Evolutionary conservation across 2,113 vertebrate species (phyloP), one percentile per base, ranked within the genome.

Genomic region (Lophochroa leadbeateri): DNA sequence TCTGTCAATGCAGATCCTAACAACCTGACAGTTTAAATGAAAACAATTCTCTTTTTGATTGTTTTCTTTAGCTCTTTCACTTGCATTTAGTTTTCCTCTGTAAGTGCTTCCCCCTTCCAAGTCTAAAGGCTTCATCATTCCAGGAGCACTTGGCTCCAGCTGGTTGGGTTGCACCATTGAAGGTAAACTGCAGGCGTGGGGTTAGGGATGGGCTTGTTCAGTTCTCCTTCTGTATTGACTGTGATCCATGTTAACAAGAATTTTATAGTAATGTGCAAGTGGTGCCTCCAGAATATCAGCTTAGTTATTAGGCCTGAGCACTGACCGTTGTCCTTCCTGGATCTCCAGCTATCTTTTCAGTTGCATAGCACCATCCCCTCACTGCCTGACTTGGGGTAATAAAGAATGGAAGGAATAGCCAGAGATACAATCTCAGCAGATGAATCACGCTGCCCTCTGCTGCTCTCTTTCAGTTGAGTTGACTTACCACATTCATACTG

Each of bases 361-460:
- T 53, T 86, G 25, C 44, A 15, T 14, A 52, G 67, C 41, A 61
- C 55, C 27, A 37, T 68, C n/a, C 35, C 39, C 64, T 68, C 28
- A 3, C 43, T 49, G 19, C 61, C 64, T 71, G 44, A 37, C 35
- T 41, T 35, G 39, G 43, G 39, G 35, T 78, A 71, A 64, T 64
- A 82, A 75, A 43, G 67, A 91, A 33, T n/a, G 44, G 28, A 55
- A 81, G 71, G 75, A 90, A 82, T 31, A 91, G 68, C 49, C 46
- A 57, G 64, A 78, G 76, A 80, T 93, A 65, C 88, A 63, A 46
- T 81, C 86, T 86, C 55, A 44, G 76, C 79, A 64, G 76, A 81
- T 93, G 84, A 90, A 95, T 93, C 58, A 74, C 79, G 88, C 72
- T 94, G 90, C 92, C 88, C 90, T 93, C 90, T 95, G 57, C 86